Evolutionary conservation across 2,888 invertebrate genomes (phyloP).

Genomic region (Napeogenes inachia): DNA sequence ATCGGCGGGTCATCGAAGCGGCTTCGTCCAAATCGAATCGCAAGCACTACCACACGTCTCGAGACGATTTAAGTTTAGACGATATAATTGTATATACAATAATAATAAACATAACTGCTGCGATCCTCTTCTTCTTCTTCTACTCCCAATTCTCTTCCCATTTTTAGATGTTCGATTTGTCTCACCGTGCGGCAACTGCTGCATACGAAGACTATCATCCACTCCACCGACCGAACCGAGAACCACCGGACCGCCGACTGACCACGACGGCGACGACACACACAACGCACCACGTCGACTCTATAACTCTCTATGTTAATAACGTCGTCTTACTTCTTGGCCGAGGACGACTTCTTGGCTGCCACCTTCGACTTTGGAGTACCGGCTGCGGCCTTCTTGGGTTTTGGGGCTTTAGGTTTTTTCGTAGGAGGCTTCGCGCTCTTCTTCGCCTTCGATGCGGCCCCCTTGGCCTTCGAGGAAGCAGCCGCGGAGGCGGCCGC

Average conservation of each 20-base stretch:
- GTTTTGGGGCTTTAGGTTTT: slow-evolving; percentile 56
- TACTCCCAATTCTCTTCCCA: too few species aligned
- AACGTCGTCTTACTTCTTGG: slow-evolving; percentile 32
- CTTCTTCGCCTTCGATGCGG: slow-evolving; percentile 49
- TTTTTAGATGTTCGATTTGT: too few species aligned
- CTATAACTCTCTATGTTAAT: slow-evolving; percentile 8
- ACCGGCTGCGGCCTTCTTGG: slow-evolving; percentile 44
- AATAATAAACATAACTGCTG: too few species aligned
- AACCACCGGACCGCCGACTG: background rate
- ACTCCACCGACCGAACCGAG: slow-evolving; percentile 2
- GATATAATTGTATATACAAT: too few species aligned
- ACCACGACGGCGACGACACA: slow-evolving; percentile 14
- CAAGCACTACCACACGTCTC: too few species aligned
- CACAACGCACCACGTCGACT: slow-evolving; percentile 10
- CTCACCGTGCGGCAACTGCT: too few species aligned
- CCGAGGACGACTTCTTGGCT: slow-evolving; percentile 33
- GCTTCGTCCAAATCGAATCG: too few species aligned
- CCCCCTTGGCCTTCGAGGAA: slow-evolving; percentile 34
- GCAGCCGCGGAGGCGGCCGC: slow-evolving; percentile 32
- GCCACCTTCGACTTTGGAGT: slow-evolving; percentile 35
- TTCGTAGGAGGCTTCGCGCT: slow-evolving; percentile 50
- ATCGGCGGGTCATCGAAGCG: too few species aligned
- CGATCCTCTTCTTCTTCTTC: too few species aligned
- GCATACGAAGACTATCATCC: background rate
- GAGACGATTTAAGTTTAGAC: too few species aligned